phyloP scores from a whole-genome alignment of 2,797 vertebrate species.

The Silurus lanzhouensis region DNA sequence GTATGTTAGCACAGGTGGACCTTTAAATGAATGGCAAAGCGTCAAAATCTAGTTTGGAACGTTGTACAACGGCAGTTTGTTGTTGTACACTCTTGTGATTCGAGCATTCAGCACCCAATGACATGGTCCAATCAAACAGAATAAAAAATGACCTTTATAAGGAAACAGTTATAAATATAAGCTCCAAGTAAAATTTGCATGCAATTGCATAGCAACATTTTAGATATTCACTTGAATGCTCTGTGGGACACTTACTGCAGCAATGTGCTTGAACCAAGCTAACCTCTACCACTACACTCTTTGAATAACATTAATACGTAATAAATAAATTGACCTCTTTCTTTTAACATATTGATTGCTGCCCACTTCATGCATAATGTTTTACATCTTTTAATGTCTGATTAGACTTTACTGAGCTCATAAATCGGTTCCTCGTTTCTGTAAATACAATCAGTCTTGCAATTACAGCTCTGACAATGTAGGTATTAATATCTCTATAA shows the following conservation, averaged over 20 bases:
- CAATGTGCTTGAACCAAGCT: not conserved
- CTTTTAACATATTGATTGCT: not conserved
- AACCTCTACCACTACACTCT: not conserved
- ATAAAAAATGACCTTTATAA: not conserved
- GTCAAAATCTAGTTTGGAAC: not conserved
- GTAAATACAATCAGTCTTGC: not conserved
- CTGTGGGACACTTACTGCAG: not conserved
- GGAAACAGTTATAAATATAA: not conserved
- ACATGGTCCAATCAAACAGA: not conserved
- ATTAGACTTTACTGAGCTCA: not conserved
- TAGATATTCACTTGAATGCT: not conserved
- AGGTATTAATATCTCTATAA: not conserved
- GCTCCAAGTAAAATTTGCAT: not conserved
- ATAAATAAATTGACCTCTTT: not conserved
- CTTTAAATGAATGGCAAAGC: not conserved
- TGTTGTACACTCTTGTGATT: not conserved
- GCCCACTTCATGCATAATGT: not conserved
- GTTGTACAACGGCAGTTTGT: not conserved
- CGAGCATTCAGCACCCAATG: not conserved
- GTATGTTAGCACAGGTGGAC: not conserved
- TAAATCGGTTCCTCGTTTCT: not conserved
- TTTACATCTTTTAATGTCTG: not conserved
- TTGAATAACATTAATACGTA: not conserved
- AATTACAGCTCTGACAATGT: not conserved
- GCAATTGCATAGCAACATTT: not conserved